These are phyloP conservation scores for Cyphomyrmex costatus DNA, from an alignment of 1,140 invertebrate species.

Conservation along the genomic window DNA sequence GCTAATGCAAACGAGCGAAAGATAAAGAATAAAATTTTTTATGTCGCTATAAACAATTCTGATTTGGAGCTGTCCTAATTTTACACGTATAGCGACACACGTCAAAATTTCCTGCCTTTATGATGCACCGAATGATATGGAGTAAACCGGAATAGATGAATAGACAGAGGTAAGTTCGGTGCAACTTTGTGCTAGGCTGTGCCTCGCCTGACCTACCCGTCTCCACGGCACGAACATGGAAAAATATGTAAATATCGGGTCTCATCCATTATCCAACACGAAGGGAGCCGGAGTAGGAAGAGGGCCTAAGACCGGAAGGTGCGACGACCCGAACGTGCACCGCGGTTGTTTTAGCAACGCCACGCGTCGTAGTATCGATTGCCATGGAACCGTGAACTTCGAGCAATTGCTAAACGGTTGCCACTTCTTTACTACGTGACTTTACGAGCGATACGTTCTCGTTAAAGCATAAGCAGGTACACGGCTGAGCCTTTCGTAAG, in stretches of 20 bases:
- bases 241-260: constrained; percentile 82
- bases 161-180: constrained; percentile 54
- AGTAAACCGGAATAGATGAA: constrained; percentile 36
- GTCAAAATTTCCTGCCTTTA: constrained; percentile 18
- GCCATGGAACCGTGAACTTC: constrained; percentile 29
- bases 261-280: constrained; percentile 80
- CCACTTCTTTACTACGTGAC: constrained; percentile 52
- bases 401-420: constrained; percentile 50
- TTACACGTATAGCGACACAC: constrained; percentile 28
- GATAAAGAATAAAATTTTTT: constrained; percentile 28
- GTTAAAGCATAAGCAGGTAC: constrained; percentile 49
- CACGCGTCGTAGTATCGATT: constrained; percentile 63
- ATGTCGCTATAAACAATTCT: constrained; percentile 8
- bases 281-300: constrained; percentile 60
- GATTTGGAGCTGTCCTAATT: constrained; percentile 19
- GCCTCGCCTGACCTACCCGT: constrained; percentile 79
- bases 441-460: constrained; percentile 56
- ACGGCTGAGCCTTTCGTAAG: constrained; percentile 21
- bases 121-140: constrained; percentile 5
- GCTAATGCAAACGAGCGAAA: not conserved
- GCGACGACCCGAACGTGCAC: constrained; percentile 67
- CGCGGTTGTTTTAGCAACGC: constrained; percentile 69
- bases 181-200: constrained; percentile 81
- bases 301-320: constrained; percentile 68
- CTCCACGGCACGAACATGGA: constrained; percentile 79